phyloP scores from a whole-genome alignment of 2,797 vertebrate species.

The Oreochromis grahami region DNA sequence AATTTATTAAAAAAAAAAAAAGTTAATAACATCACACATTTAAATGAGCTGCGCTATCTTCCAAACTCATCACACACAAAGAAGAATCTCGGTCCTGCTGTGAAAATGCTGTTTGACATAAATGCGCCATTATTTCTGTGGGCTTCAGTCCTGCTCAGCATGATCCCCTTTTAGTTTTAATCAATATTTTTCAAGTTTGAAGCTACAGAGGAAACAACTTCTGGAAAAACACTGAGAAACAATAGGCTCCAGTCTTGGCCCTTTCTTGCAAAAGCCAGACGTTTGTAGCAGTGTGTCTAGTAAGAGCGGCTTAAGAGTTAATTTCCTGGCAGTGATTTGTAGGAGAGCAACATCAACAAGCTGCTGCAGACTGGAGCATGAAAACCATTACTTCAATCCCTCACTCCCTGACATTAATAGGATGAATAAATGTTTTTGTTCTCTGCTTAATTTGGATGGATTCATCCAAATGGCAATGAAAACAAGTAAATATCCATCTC shows the following conservation, averaged over 20 bases:
- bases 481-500: slow-evolving; percentile 70
- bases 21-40: not conserved
- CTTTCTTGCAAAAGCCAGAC: slow-evolving; percentile 42
- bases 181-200: slow-evolving; percentile 44
- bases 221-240: slow-evolving; percentile 26
- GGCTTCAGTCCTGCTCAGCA: not conserved
- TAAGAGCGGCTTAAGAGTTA: slow-evolving; percentile 62
- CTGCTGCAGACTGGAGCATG: slow-evolving; percentile 62
- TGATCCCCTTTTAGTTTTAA: slow-evolving; percentile 35
- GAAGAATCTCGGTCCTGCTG: not conserved
- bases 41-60: not conserved
- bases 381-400: slow-evolving; percentile 71
- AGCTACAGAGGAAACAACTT: slow-evolving; percentile 35
- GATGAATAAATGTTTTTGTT: slow-evolving; percentile 75
- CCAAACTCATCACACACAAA: not conserved
- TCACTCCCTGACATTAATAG: slow-evolving; percentile 75
- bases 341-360: slow-evolving; percentile 59
- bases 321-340: slow-evolving; percentile 75
- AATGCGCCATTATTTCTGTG: not conserved
- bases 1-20: not conserved
- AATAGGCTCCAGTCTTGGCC: slow-evolving; percentile 14
- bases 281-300: slow-evolving; percentile 46
- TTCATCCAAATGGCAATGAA: slow-evolving; percentile 68
- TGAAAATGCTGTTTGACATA: slow-evolving; percentile 1
- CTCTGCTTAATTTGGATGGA: slow-evolving; percentile 73